Evolutionary conservation across 2,797 vertebrate genomes (phyloP).

Genomic region (Rhynchotus rufescens): DNA sequence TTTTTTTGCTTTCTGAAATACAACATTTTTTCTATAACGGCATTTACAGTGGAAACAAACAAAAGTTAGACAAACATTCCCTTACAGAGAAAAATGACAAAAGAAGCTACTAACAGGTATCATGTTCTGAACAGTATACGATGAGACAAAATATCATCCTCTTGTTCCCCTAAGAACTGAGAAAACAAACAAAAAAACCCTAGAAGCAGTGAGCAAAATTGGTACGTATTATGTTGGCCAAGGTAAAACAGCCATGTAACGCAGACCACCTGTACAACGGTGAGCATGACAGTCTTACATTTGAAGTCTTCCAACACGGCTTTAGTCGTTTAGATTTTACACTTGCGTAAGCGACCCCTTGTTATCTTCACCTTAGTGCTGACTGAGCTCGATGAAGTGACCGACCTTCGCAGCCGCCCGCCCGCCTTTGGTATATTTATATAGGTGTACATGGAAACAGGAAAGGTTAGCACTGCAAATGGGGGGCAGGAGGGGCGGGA

Average conservation of each 20-base stretch:
- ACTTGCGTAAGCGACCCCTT: conserved; percentile 23
- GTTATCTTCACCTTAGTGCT: conserved; percentile 32
- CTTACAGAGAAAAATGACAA: not conserved
- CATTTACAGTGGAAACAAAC: not conserved
- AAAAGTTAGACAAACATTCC: not conserved
- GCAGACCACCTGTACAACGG: not conserved
- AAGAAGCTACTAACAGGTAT: not conserved
- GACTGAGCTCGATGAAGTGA: conserved; percentile 47
- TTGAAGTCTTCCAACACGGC: not conserved
- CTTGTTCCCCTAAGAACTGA: not conserved
- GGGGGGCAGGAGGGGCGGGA: not conserved
- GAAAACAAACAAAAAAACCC: not conserved
- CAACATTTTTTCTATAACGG: not conserved
- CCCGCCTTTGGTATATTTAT: conserved; percentile 81
- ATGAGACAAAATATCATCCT: not conserved
- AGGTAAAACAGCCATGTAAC: not conserved
- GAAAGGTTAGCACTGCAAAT: conserved; percentile 61
- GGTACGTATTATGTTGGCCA: not conserved
- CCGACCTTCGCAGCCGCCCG: conserved; percentile 52
- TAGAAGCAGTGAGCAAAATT: not conserved
- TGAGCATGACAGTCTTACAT: not conserved
- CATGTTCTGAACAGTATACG: conserved; percentile 36
- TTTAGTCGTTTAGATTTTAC: conserved; percentile 29
- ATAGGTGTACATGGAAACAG: conserved; percentile 12
- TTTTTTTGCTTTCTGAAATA: not conserved